Base-by-base conservation (phyloP, 2,113 vertebrate genomes). In the Progne subis region DNA sequence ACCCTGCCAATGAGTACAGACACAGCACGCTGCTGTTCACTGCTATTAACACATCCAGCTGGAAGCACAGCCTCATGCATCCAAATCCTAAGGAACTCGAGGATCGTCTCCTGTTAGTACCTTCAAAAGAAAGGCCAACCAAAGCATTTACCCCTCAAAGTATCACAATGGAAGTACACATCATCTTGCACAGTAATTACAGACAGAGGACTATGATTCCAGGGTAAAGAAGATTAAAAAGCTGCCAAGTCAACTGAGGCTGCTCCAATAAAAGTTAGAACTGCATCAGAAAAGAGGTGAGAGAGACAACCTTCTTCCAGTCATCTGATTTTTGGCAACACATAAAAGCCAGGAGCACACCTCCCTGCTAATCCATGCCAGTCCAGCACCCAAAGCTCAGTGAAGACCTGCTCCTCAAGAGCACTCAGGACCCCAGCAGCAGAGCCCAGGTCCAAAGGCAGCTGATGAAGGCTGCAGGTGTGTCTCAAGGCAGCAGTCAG, bases 351-450 rank as follows among this genome's bases (percentile, higher is more conserved):
- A 61, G 60, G 47, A 80, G 64, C 53, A 41, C 49, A 75, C 4
- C 14, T 85, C 29, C 18, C n/a, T 76, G 34, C 23, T 61, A 14
- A 28, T n/a, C 39, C 77, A 37, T 1, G 8, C 28, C 12, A 16
- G 59, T 20, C 32, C 49, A 64, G 80, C 63, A 75, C 12, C 23
- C 16, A 5, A 39, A 77, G 24, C 17, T 39, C 16, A 32, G 14
- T 4, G 25, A 68, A 76, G 61, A 47, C 52, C 29, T 55, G 32
- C 26, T 55, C 24, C 31, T 32, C 9, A 37, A 76, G 32, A 29
- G 39, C 43, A 14, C 31, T 41, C 3, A 4, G 0, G 0, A 55
- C 50, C 49, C 2, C 0, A 39, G 24, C 56, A 57, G 55, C 18
- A 70, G 37, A 82, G 87, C 37, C 24, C 65, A 18, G 18, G 26